Evolutionary conservation across 2,797 vertebrate species (phyloP).

Genomic region (Myripristis murdjan): DNA sequence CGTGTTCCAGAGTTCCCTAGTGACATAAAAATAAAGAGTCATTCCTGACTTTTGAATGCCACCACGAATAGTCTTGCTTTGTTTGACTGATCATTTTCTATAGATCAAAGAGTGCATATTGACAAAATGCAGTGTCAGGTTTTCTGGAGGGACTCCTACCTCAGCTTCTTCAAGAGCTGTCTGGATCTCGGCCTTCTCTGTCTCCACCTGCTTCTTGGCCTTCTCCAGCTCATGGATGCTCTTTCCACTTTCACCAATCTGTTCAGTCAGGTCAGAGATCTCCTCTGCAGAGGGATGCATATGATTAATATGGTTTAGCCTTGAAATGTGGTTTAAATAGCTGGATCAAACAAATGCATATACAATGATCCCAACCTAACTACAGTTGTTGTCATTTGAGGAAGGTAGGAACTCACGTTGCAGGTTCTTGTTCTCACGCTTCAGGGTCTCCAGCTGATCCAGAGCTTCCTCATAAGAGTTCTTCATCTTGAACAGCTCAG

Average conservation of each 20-base stretch:
- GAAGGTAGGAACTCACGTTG: constrained; percentile 71
- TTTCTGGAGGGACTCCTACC: constrained; percentile 72
- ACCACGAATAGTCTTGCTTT: too few species aligned
- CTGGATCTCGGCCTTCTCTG: constrained; percentile 89
- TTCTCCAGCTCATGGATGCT: constrained; percentile 91
- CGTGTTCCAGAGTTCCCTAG: constrained; percentile 91
- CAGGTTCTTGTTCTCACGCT: constrained; percentile 92
- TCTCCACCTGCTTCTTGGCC: constrained; percentile 88
- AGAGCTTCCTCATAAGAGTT: constrained; percentile 91
- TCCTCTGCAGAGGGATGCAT: constrained; percentile 81
- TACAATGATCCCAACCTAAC: background rate
- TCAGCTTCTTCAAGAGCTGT: constrained; percentile 90
- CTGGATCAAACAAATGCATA: too few species aligned
- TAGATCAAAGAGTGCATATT: too few species aligned
- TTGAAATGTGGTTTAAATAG: background rate
- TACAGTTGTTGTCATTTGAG: background rate
- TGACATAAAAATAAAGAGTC: too few species aligned
- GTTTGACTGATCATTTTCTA: too few species aligned
- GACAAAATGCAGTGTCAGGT: too few species aligned
- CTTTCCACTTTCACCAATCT: constrained; percentile 90
- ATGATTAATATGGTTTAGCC: background rate
- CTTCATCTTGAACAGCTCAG: constrained; percentile 92
- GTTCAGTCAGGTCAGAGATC: constrained; percentile 91
- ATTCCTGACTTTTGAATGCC: too few species aligned
- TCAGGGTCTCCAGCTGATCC: constrained; percentile 91